A percentile compares a stretch with the other conserved stretches of the same genome.
Evolutionary conservation across 1,140 invertebrate species (phyloP).

Genomic region (Drosophila ananassae): DNA sequence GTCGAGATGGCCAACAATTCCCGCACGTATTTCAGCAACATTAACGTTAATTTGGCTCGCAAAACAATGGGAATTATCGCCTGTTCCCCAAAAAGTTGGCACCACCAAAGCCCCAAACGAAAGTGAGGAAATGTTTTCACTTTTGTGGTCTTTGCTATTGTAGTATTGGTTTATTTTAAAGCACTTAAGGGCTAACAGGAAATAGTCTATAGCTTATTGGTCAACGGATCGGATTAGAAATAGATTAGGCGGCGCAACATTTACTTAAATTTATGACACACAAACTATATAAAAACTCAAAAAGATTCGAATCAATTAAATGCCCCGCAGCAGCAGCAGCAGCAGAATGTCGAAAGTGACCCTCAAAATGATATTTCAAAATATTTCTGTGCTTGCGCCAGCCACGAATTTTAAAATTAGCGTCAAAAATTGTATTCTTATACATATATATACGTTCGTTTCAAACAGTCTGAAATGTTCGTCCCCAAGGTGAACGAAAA

Average conservation of each 20-base stretch:
- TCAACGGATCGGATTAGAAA: conserved; percentile 44
- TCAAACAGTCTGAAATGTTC: conserved; percentile 35
- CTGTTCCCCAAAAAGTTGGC: conserved; percentile 50
- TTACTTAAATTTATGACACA: conserved; percentile 54
- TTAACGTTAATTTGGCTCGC: conserved; percentile 58
- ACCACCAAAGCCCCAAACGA: conserved; percentile 45
- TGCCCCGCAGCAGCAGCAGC: conserved; percentile 8
- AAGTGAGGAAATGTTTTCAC: conserved; percentile 67
- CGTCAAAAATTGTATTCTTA: conserved; percentile 46
- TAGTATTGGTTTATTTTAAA: conserved; percentile 51
- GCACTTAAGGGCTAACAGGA: conserved; percentile 53
- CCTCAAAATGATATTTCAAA: conserved; percentile 78
- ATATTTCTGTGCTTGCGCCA: conserved; percentile 74
- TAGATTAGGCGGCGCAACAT: conserved; percentile 22
- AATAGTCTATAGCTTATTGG: conserved; percentile 31
- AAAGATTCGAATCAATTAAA: conserved; percentile 63
- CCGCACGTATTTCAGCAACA: conserved; percentile 25
- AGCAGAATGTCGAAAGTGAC: conserved; percentile 62
- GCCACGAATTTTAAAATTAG: conserved; percentile 72
- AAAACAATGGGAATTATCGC: conserved; percentile 28
- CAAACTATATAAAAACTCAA: conserved; percentile 24
- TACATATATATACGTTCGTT: conserved; percentile 49
- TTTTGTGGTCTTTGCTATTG: conserved; percentile 34
- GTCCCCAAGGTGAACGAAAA: conserved; percentile 72
- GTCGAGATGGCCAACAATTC: conserved; percentile 42